These are phyloP conservation scores for Tetheella fluctuosa DNA, from an alignment of 2,888 invertebrate genomes.

Conservation along the genomic window DNA sequence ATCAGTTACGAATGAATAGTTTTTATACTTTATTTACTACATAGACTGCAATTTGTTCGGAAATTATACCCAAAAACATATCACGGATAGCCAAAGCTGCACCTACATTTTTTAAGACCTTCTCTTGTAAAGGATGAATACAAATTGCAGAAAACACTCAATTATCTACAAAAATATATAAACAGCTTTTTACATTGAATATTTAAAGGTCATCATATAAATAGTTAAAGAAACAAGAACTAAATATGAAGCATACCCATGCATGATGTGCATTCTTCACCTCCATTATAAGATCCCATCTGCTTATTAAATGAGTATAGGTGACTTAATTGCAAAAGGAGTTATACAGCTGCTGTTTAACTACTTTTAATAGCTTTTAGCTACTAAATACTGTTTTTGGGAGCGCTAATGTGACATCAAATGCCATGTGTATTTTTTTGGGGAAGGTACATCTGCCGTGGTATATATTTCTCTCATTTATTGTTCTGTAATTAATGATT, in stretches of 20 bases:
- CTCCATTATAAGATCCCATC: background rate
- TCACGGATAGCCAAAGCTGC: too few relatives aligned
- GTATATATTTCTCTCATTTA: too few relatives aligned
- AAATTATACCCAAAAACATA: too few relatives aligned
- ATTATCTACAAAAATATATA: background rate
- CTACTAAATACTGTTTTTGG: background rate
- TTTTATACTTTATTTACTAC: too few relatives aligned
- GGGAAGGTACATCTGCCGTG: too few relatives aligned
- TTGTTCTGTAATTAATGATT: too few relatives aligned
- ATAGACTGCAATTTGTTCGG: too few relatives aligned
- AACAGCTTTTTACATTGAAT: background rate
- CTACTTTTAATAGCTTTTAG: constrained; percentile 17
- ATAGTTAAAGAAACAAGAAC: background rate
- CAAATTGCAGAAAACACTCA: background rate
- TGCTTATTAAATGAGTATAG: constrained; percentile 19
- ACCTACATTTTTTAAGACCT: too few relatives aligned
- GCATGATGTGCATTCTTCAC: background rate
- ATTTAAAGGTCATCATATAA: background rate
- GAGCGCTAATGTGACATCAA: background rate
- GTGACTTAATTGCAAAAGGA: constrained; percentile 22
- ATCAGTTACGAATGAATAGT: too few relatives aligned
- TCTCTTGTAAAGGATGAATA: too few relatives aligned
- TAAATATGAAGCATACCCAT: background rate
- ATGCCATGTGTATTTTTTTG: background rate
- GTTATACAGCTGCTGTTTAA: constrained; percentile 27